phyloP scores from a whole-genome alignment of 2,888 invertebrate species.

The Volucella inanis region DNA sequence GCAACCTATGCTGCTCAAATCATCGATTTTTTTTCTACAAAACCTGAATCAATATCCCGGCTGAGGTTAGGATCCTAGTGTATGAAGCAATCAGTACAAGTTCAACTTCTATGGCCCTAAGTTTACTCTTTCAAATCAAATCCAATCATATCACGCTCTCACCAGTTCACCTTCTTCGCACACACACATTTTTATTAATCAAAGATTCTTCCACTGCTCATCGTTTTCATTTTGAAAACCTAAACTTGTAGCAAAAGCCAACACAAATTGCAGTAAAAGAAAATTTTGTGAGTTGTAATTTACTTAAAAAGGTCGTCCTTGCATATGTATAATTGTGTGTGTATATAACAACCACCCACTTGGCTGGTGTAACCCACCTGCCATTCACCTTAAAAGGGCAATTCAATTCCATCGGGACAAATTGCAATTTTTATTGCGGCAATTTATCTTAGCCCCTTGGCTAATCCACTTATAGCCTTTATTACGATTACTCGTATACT shows the following conservation, averaged over 20 bases:
- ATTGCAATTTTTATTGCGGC: constrained; percentile 71
- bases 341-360: neutral
- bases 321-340: neutral
- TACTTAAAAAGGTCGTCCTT: constrained; percentile 7
- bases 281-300: constrained; percentile 8
- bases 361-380: neutral
- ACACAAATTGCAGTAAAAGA: constrained; percentile 14
- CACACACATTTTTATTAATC: too few relatives aligned
- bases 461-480: constrained; percentile 71
- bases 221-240: too few relatives aligned
- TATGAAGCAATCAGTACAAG: too few relatives aligned
- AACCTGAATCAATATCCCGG: too few relatives aligned
- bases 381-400: constrained; percentile 51
- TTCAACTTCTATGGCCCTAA: too few relatives aligned
- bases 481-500: constrained; percentile 41
- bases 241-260: neutral
- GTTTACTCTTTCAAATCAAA: too few relatives aligned
- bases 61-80: too few relatives aligned
- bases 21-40: too few relatives aligned
- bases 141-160: too few relatives aligned
- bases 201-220: too few relatives aligned
- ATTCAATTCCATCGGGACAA: constrained; percentile 71
- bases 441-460: constrained; percentile 63
- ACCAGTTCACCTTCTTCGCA: too few relatives aligned
- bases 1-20: too few relatives aligned